Percentiles rank a stretch among this genome's conserved stretches.
These are phyloP conservation scores for Calyptommatus sinebrachiatus DNA, from an alignment of 2,113 vertebrate species.

Conservation along the genomic window DNA sequence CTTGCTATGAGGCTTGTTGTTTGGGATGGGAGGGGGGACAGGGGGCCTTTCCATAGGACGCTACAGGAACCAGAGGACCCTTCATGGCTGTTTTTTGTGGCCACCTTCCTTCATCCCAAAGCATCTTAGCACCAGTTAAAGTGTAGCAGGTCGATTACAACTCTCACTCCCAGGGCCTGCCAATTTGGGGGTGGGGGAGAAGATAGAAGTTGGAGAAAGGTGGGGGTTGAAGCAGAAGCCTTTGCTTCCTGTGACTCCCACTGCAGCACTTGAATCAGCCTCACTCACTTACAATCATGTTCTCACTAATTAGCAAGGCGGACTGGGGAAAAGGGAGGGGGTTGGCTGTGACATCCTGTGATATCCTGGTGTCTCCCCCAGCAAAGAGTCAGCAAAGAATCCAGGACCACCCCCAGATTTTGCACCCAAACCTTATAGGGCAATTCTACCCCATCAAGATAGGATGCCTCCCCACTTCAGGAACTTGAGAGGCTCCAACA, in stretches of 20 bases:
- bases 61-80: neutral
- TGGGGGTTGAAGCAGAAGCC: neutral
- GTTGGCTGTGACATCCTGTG: conserved; percentile 5
- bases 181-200: neutral
- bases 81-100: too few species aligned
- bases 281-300: conserved; percentile 59
- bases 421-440: too few species aligned
- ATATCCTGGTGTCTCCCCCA: too few species aligned
- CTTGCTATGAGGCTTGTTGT: neutral
- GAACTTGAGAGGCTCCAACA: too few species aligned
- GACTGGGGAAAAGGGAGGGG: conserved; percentile 26
- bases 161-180: conserved; percentile 13
- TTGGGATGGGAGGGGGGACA: too few species aligned
- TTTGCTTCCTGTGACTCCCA: neutral
- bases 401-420: too few species aligned
- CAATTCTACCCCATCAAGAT: too few species aligned
- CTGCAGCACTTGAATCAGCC: neutral
- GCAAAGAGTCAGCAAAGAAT: too few species aligned
- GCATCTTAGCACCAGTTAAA: neutral
- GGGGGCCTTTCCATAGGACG: too few species aligned
- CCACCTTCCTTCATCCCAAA: neutral
- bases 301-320: conserved; percentile 54
- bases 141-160: conserved; percentile 1
- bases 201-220: too few species aligned
- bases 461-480: neutral